Evolutionary conservation across 2,113 vertebrate genomes (phyloP), one percentile per base, ranked within the genome.

Genomic region (Rhizomys pruinosus): DNA sequence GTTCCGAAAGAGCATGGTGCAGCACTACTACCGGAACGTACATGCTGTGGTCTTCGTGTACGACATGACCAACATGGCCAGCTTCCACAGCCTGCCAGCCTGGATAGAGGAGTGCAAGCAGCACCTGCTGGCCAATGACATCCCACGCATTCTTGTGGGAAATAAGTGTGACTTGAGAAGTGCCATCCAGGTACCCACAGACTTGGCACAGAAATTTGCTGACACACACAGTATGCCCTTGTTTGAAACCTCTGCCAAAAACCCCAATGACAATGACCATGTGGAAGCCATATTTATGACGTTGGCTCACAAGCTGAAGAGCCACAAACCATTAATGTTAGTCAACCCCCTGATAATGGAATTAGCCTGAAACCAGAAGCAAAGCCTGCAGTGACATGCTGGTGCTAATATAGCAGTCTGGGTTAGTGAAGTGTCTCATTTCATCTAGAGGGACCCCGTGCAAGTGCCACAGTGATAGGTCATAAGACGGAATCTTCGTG

Each of bases 251-350:
- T 99, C 99, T 5, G 99, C 99, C 66, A 99, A 99, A 97, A 99
- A 98, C 87, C 99, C 99, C 92, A 97, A 98, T 73, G 98, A 98
- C 98, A 99, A 98, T 76, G 99, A 99, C 98, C 99, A 99, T 0
- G 99, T 99, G 42, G 99, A 99, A 97, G 99, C 99, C 61, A 99
- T 99, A 95, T 99, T 99, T 79, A 99, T 99, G 99, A 99, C 99
- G 0, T 98, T 99, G 96, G 99, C 99, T 37, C 99, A 99, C 97
- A 99, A 99, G 98, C 98, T 99, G 25, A 99, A 99, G 97, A 99
- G 99, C 86, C 99, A 99, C 98, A 99, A 99, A 97, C 99, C 99
- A 0, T 96, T 99, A 96, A 98, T 99, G 97, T 99, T 87, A 99
- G 99, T 91, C 99, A 99, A 87, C 99, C 98, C 5, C 97, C 98